Base-by-base conservation (phyloP, 2,113 vertebrate genomes). In the Epinephelus moara region DNA sequence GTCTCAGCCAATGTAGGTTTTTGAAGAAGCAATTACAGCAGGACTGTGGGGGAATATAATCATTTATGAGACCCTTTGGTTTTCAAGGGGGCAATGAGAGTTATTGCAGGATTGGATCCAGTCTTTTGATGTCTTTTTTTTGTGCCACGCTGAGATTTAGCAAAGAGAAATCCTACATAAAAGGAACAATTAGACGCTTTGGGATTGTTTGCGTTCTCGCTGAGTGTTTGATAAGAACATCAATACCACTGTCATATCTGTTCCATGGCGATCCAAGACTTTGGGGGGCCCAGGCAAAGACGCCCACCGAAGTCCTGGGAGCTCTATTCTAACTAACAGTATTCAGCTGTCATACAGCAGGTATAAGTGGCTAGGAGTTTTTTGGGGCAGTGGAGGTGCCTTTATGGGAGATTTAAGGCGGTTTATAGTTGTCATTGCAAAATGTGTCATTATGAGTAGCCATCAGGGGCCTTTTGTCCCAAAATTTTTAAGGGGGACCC, bases 1-100 rank as follows among this genome's bases (percentile, higher is more conserved):
- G 57, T 56, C 71, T 23, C 57, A 56, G 61, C 55, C 42, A 50
- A 5, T 80, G 74, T 37, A 40, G 14, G 55, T 68, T 68, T 72
- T 57, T 66, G 50, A 69, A 73, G 57, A 85, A 69, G 80, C 71
- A 82, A 83, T 79, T 88, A 71, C 64, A 75, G 61, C 30, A 47
- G 12, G 21, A 79, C 68, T 69, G 57, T 11, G 27, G 27, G 53
- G 59, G 60, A 21, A 57, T 67, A 27, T 50, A 11, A 72, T 75
- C 64, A 71, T 78, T 83, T 78, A 63, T 66, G 50, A 75, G 37
- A 69, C 17, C 37, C 27, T 62, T 83, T 45, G 13, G 25, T 74
- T 85, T 87, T 82, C 42, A 72, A 45, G 17, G 27, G 25, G 37
- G 45, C n/a, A 64, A 50, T 57, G 9, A 33, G 8, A 33, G 49